phyloP scores from a whole-genome alignment of 2,888 invertebrate species.

The Cheilosia soror region DNA sequence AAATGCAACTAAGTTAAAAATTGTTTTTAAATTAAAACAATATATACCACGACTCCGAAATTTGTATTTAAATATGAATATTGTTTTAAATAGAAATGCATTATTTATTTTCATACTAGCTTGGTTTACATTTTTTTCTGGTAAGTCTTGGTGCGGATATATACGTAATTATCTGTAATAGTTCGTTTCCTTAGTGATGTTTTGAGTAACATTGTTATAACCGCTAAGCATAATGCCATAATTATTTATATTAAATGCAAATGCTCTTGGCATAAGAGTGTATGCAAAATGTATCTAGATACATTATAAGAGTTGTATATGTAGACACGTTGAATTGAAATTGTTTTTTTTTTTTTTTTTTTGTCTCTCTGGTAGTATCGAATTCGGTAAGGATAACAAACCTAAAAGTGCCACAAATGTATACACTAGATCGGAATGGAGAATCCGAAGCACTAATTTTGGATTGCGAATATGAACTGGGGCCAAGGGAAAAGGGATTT shows the following conservation, averaged over 20 bases:
- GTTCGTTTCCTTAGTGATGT: constrained; percentile 63
- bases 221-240: neutral
- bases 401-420: constrained; percentile 83
- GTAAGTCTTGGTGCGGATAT: constrained; percentile 54
- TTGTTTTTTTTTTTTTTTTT: constrained; percentile 24
- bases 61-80: constrained; percentile 69
- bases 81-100: constrained; percentile 73
- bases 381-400: constrained; percentile 83
- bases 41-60: constrained; percentile 47
- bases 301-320: neutral
- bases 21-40: constrained; percentile 44
- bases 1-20: constrained; percentile 52
- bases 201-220: constrained; percentile 47
- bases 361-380: constrained; percentile 77
- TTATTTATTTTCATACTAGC: constrained; percentile 74
- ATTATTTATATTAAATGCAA: constrained; percentile 22
- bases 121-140: constrained; percentile 74
- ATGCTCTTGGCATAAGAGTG: no score
- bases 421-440: constrained; percentile 82
- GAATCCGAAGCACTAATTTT: constrained; percentile 82
- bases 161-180: constrained; percentile 24
- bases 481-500: constrained; percentile 82
- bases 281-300: neutral
- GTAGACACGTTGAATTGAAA: constrained; percentile 30
- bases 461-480: constrained; percentile 83